Conservation (phyloP, 2,113 vertebrate species). For the Entosphenus tridentatus region DNA sequence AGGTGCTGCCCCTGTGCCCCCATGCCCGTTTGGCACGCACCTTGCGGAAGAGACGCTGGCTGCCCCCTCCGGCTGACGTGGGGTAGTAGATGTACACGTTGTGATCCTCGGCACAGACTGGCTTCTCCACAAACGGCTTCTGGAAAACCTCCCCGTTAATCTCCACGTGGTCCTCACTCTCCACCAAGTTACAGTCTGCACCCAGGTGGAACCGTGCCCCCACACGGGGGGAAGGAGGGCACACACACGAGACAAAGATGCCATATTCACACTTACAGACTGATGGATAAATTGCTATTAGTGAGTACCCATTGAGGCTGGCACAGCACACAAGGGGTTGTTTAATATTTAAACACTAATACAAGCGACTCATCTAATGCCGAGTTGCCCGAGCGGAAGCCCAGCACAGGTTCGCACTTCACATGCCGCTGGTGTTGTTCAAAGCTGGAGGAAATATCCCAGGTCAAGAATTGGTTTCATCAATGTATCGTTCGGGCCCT, state of each 20-base stretch:
- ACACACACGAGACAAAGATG: slow-evolving; percentile 6
- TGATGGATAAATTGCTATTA: too few relatives aligned
- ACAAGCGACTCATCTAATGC: too few relatives aligned
- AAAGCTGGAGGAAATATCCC: not conserved
- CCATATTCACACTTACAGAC: too few relatives aligned
- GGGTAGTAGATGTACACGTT: slow-evolving; percentile 99
- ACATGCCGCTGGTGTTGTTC: slow-evolving; percentile 1
- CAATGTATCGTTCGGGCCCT: not conserved
- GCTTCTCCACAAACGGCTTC: slow-evolving; percentile 96
- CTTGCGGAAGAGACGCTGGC: slow-evolving; percentile 94
- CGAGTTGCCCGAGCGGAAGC: too few relatives aligned
- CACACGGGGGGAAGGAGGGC: slow-evolving; percentile 8
- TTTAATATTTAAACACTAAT: too few relatives aligned
- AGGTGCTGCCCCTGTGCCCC: too few relatives aligned
- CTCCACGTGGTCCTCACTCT: slow-evolving; percentile 89
- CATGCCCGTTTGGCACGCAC: slow-evolving; percentile 18
- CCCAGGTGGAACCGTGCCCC: not conserved
- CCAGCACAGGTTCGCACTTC: too few relatives aligned
- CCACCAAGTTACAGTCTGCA: slow-evolving; percentile 70
- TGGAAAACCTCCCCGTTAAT: slow-evolving; percentile 84
- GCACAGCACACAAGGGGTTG: too few relatives aligned
- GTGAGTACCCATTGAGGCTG: too few relatives aligned
- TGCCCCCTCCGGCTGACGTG: slow-evolving; percentile 78
- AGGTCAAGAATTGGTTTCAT: not conserved
- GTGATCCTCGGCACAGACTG: slow-evolving; percentile 90